Base-by-base conservation (phyloP, 2,113 vertebrate genomes). In the Colinus virginianus region DNA sequence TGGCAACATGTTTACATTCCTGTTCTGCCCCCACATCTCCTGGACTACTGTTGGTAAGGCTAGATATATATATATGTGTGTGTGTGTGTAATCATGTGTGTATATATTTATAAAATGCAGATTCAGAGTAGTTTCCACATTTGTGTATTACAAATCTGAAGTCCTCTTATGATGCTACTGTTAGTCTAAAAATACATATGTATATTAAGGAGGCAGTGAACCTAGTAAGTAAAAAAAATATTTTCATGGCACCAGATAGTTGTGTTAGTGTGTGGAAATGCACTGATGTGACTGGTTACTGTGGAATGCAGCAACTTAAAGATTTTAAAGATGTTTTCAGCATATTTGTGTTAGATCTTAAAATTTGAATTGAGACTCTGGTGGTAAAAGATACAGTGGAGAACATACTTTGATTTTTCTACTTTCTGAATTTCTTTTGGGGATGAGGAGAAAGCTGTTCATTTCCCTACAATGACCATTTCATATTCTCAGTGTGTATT, bases 1-100 rank as follows among this genome's bases (percentile, higher is more conserved):
- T 99, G 99, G 99, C 99, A 99, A 94, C 99, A 99, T 42, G 99
- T 99, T 97, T 99, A 99, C 98, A 99, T 99, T 94, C 99, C 99
- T 13, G 99, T 99, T 78, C 98, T 99, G 95, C 99, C 99, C 42
- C 99, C 98, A 22, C 99, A 99, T 86, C 98, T 99, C 14, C 84
- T 99, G 96, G 99, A 99, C 97, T 99, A 99, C 98, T 99, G 99
- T 96, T 99, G 99, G 99, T 99, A 98, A 99, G 98, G 90, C 59
- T 59, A 3, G 62, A 30, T 51, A 26, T 56, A 4, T 67, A 6
- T 87, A 12, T 40, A 13, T 69, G 4, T 49, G 6, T 49, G 9
- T 53, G 26, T 53, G 49, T 51, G 26, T 75, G 3, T 84, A 7
- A n/a, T 3, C 48, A 9, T 30, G 9, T 34, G 34, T 61, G 3